phyloP scores from a whole-genome alignment of 2,113 vertebrate species.

The Ornithorhynchus anatinus region DNA sequence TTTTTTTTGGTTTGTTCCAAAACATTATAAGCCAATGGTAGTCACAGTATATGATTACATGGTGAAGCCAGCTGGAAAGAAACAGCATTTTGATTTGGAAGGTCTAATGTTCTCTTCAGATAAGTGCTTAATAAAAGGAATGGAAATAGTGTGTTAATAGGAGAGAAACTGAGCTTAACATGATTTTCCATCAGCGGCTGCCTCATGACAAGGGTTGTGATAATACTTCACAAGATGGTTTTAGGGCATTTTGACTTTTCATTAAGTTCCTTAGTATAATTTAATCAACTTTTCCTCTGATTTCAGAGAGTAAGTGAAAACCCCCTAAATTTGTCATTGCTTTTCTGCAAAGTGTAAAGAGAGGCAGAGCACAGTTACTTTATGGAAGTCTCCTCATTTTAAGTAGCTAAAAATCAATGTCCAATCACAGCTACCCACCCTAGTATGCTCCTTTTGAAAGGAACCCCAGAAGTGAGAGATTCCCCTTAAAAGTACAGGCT shows the following conservation, averaged over 20 bases:
- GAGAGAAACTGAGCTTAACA: background rate
- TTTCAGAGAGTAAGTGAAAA: constrained; percentile 2
- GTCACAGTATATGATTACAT: background rate
- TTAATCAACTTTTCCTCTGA: no score
- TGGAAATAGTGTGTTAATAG: background rate
- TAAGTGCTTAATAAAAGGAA: constrained; percentile 39
- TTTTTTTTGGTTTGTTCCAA: background rate
- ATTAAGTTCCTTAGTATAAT: no score
- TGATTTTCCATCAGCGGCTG: background rate
- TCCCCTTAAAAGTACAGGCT: no score
- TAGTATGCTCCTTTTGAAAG: no score
- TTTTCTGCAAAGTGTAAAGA: no score
- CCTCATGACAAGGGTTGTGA: background rate
- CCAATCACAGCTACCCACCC: no score
- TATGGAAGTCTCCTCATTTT: no score
- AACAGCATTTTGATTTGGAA: constrained; percentile 40
- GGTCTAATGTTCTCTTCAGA: background rate
- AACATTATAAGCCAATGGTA: background rate
- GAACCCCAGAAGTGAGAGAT: no score
- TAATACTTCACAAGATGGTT: background rate
- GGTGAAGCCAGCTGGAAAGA: constrained; percentile 41
- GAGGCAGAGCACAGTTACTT: no score
- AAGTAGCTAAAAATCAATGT: no score
- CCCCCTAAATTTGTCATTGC: constrained; percentile 12
- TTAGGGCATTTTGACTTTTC: no score